A percentile compares a stretch with the other conserved stretches of the same genome.
These are phyloP conservation scores for Otis tarda DNA, from an alignment of 2,113 vertebrate species.

Conservation along the genomic window DNA sequence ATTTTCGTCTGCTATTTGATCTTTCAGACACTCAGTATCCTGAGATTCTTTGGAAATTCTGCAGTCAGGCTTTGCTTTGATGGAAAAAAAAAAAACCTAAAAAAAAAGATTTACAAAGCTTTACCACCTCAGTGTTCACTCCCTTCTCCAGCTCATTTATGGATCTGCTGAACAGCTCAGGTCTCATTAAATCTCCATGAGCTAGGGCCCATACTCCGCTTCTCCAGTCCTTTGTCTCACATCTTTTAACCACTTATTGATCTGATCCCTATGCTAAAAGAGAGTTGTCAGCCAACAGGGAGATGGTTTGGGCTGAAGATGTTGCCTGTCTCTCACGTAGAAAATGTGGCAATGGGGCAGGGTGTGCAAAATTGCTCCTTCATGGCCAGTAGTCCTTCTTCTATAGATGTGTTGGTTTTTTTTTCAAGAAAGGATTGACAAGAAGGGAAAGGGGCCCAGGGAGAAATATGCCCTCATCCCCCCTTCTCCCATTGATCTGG, in stretches of 20 bases:
- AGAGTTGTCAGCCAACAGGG: not conserved
- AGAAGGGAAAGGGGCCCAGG: not conserved
- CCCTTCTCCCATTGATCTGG: not conserved
- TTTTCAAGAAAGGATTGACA: not conserved
- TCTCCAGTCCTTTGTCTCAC: not conserved
- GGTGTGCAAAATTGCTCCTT: not conserved
- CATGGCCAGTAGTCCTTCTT: not conserved
- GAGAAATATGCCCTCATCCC: not conserved
- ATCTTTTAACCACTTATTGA: not conserved
- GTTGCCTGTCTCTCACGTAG: not conserved
- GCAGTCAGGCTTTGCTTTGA: not conserved
- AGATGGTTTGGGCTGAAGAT: not conserved
- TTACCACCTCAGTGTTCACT: not conserved
- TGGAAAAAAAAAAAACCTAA: not conserved
- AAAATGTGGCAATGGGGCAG: not conserved
- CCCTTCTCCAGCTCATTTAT: not conserved
- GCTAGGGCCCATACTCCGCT: not conserved
- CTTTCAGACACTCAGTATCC: not conserved
- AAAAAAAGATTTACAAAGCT: not conserved
- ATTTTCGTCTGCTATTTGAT: not conserved
- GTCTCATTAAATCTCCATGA: not conserved
- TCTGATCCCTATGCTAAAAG: not conserved
- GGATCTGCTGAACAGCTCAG: not conserved
- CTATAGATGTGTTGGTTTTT: not conserved
- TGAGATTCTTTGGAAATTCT: constrained; percentile 6